These are phyloP conservation scores for Thumatha senex DNA, from an alignment of 2,888 invertebrate species.

Conservation along the genomic window DNA sequence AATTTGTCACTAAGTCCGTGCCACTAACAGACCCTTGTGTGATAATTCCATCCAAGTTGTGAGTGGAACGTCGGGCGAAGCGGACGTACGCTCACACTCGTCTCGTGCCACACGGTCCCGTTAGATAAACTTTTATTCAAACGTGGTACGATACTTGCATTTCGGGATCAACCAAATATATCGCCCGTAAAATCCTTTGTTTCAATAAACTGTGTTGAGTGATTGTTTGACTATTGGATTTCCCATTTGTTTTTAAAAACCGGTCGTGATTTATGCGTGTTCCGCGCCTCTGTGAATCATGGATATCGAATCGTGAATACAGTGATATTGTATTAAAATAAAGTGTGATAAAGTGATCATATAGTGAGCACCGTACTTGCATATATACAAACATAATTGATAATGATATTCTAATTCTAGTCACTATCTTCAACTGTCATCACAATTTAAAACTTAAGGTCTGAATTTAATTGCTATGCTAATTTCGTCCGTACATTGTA, in stretches of 20 bases:
- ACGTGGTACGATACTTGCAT: slow-evolving; percentile 10
- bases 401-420: slow-evolving; percentile 12
- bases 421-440: slow-evolving; percentile 18
- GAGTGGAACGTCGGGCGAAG: slow-evolving; percentile 53
- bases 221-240: slow-evolving; percentile 43
- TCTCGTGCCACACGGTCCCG: slow-evolving; percentile 31
- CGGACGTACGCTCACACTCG: slow-evolving; percentile 58
- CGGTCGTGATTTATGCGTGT: slow-evolving; percentile 49
- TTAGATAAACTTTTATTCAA: slow-evolving; percentile 38
- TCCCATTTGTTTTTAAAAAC: slow-evolving; percentile 44
- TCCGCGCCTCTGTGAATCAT: slow-evolving; percentile 57
- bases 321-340: slow-evolving; percentile 40
- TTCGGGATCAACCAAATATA: slow-evolving; percentile 10
- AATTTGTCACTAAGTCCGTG: slow-evolving; percentile 69
- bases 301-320: slow-evolving; percentile 55
- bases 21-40: slow-evolving; percentile 73
- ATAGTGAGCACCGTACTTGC: not conserved
- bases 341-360: slow-evolving; percentile 17
- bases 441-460: slow-evolving; percentile 33
- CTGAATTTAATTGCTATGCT: slow-evolving; percentile 15
- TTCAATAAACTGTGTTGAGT: slow-evolving; percentile 25
- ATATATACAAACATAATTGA: no score
- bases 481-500: slow-evolving; percentile 12
- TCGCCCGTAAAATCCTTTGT: slow-evolving; percentile 8
- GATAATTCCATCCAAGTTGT: slow-evolving; percentile 64